Conservation (phyloP, 2,888 invertebrate genomes). For the Eristalinus sepulchralis region DNA sequence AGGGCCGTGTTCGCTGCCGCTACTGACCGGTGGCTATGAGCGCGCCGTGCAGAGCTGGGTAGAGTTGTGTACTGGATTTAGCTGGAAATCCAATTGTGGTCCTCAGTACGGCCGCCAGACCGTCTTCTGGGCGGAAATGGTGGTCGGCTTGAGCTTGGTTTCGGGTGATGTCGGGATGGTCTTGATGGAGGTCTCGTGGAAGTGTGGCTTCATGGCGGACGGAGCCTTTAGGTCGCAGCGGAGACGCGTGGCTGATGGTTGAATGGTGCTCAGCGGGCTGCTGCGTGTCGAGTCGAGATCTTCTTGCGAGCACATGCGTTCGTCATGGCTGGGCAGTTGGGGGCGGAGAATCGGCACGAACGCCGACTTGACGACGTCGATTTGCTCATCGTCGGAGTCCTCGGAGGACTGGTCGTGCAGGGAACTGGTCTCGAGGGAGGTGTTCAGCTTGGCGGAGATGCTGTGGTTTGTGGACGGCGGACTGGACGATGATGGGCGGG, state of each 20-base stretch:
- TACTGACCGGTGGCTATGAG: not conserved
- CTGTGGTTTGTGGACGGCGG: constrained; percentile 74
- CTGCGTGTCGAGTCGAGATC: constrained; percentile 77
- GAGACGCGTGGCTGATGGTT: constrained; percentile 83
- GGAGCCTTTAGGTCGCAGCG: constrained; percentile 84
- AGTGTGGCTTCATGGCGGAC: constrained; percentile 82
- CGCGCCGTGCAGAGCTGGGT: constrained; percentile 7
- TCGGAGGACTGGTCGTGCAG: constrained; percentile 83
- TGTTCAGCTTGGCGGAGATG: constrained; percentile 80
- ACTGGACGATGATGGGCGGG: constrained; percentile 79
- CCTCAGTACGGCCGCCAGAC: constrained; percentile 88
- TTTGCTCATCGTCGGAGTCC: constrained; percentile 87
- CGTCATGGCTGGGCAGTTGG: constrained; percentile 79
- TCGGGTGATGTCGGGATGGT: constrained; percentile 74
- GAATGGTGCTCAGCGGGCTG: constrained; percentile 76
- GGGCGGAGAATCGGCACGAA: constrained; percentile 85
- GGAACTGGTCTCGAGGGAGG: constrained; percentile 85
- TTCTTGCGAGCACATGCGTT: constrained; percentile 74
- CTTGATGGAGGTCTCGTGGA: constrained; percentile 80
- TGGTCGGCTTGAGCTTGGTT: constrained; percentile 83
- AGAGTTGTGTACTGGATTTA: constrained; percentile 50
- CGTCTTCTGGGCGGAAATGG: constrained; percentile 84
- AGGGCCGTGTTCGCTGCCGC: constrained; percentile 35
- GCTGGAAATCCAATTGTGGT: constrained; percentile 58
- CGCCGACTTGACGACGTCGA: constrained; percentile 89